These are phyloP conservation scores for Meandrina meandrites DNA, from an alignment of 92 coral and sea anemone species.

Conservation along the genomic window DNA sequence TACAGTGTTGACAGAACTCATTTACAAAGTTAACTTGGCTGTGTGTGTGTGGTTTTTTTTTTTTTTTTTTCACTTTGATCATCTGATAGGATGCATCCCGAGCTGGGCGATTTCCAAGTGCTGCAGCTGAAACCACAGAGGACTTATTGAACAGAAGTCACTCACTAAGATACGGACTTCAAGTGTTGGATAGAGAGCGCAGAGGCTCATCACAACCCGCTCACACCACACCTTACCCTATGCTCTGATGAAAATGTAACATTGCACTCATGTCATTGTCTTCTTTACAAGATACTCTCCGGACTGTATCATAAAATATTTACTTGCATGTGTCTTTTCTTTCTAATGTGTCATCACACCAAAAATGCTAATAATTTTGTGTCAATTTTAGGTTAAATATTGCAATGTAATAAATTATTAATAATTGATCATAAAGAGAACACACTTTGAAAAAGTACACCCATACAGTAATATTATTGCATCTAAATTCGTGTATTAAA, in stretches of 20 bases:
- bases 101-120: constrained; percentile 43
- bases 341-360: not conserved
- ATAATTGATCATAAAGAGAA: too few relatives aligned
- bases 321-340: not conserved
- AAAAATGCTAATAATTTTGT: not conserved
- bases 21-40: not conserved
- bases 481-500: too few relatives aligned
- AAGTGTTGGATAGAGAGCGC: constrained; percentile 76
- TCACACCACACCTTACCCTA: constrained; percentile 75
- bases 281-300: not conserved
- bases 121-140: constrained; percentile 43
- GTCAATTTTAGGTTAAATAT: not conserved
- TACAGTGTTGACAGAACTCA: too few relatives aligned
- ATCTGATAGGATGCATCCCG: constrained; percentile 56
- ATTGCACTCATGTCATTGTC: not conserved
- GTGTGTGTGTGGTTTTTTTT: not conserved
- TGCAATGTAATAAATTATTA: not conserved
- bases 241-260: constrained; percentile 14
- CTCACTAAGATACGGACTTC: constrained; percentile 74
- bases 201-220: constrained; percentile 43
- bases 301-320: not conserved
- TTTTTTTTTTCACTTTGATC: not conserved
- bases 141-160: constrained; percentile 76
- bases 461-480: too few relatives aligned
- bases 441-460: too few relatives aligned